Percentiles rank a stretch among this genome's conserved stretches.
Conservation (phyloP, 2,797 vertebrate species). For the Betta splendens region DNA sequence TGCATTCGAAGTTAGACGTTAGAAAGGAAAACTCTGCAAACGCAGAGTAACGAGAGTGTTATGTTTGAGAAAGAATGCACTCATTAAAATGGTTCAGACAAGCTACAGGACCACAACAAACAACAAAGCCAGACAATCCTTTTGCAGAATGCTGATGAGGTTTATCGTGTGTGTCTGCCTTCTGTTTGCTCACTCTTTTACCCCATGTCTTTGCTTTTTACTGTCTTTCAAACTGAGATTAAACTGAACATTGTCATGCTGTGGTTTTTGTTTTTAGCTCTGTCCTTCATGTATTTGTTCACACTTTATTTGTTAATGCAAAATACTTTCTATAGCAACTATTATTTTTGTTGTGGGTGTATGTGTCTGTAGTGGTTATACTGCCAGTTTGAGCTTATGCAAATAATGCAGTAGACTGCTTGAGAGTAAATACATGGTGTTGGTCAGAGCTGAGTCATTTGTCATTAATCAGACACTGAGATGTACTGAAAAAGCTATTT, state of each 20-base stretch:
- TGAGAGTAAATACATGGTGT: not conserved
- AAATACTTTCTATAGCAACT: not conserved
- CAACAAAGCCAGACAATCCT: conserved; percentile 74
- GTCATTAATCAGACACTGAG: conserved; percentile 25
- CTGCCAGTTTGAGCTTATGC: conserved; percentile 4
- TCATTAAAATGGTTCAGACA: conserved; percentile 75
- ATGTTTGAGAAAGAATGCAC: conserved; percentile 51
- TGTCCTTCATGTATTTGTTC: conserved; percentile 6
- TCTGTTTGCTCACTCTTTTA: conserved; percentile 37
- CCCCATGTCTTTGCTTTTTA: conserved; percentile 19
- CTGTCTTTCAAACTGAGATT: conserved; percentile 32
- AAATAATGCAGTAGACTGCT: not conserved
- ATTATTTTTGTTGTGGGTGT: not conserved
- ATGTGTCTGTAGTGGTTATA: not conserved
- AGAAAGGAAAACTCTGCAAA: conserved; percentile 36
- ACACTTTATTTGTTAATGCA: conserved; percentile 3
- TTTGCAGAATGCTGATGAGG: conserved; percentile 78
- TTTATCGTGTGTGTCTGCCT: conserved; percentile 48
- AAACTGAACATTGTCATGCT: conserved; percentile 30
- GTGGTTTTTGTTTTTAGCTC: conserved; percentile 1
- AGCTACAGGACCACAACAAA: conserved; percentile 71
- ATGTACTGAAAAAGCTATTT: conserved; percentile 4
- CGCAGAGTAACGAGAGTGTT: conserved; percentile 34
- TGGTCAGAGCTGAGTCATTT: conserved; percentile 16
- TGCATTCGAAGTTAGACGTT: conserved; percentile 57